Conservation (phyloP, 2,888 invertebrate species). For the Pristionchus exspectatus region DNA sequence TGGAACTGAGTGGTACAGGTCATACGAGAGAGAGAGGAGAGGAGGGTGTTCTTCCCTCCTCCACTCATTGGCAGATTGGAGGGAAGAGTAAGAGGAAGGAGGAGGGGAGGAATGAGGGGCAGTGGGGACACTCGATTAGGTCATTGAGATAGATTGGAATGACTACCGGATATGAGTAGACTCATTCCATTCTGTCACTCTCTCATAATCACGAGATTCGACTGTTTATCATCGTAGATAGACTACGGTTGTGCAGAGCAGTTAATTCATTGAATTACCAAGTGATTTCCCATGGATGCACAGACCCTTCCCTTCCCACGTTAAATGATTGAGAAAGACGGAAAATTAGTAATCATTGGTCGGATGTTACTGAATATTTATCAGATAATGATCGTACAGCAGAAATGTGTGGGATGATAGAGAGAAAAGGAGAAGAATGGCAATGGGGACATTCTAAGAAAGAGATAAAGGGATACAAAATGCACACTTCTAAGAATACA, state of each 20-base stretch:
- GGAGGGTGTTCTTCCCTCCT: not conserved
- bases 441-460: not conserved
- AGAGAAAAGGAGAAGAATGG: not conserved
- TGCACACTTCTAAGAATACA: not conserved
- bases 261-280: no score
- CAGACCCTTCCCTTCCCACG: no score
- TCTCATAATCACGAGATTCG: not conserved
- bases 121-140: conserved; percentile 15
- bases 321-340: not conserved
- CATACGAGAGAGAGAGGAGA: conserved; percentile 11
- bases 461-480: conserved; percentile 27
- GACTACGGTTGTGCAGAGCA: not conserved
- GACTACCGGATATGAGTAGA: not conserved
- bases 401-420: conserved; percentile 14
- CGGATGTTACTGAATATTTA: not conserved
- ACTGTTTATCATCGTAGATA: not conserved
- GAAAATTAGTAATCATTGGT: not conserved
- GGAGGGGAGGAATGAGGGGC: not conserved
- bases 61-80: conserved; percentile 33
- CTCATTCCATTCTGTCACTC: not conserved
- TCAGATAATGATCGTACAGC: conserved; percentile 17
- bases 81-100: conserved; percentile 10
- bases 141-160: conserved; percentile 11
- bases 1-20: conserved; percentile 54
- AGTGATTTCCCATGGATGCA: not conserved